Evolutionary conservation across 2,888 invertebrate species (phyloP), one percentile per base, ranked within the genome.

Genomic region (Andricus curvator): DNA sequence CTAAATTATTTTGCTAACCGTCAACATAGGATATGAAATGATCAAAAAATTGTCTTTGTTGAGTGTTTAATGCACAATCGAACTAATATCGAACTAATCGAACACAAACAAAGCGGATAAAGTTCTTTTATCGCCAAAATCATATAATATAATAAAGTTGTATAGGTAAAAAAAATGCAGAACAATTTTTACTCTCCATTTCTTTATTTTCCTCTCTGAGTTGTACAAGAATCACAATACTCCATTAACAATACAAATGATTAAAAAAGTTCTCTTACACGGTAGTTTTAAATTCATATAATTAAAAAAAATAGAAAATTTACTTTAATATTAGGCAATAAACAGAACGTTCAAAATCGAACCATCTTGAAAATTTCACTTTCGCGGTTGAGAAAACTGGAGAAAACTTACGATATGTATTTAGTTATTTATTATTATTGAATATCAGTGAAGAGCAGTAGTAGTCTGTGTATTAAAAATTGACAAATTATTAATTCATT

Each of bases 181-280:
- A 67, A 67, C 13, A 41, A 41, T 20, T 67, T 41, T 15, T 15
- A 29, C 17, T 48, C 22, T 70, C 17, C 1, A 51, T 48, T 70
- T 20, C 22, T 70, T 51, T 29, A 68, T 44, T 15, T 70, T 70
- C 44, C n/a, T 25, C 51, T 17, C 56, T 70, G 3, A 20, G 17
- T 20, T 70, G 48, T 44, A 70, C 51, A 70, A 67, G n/a, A 67
- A 41, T 67, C 67, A 41, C 67, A 67, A 41, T 37, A 44, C 13
- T 9, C 9, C 2, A n/a, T 22, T 67, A n/a, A 67, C 8, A 70
- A 70, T 70, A 48, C 8, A 25, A 48, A 6, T 68, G 20, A 68
- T 68, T 51, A 4, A 33, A 51, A 29, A 70, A 17, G 33, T 70
- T 33, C 0, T 70, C 17, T 70, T 51, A 51, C n/a, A 22, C 11